Conservation (phyloP, 2,797 vertebrate genomes). For the Clarias laeviceps region DNA sequence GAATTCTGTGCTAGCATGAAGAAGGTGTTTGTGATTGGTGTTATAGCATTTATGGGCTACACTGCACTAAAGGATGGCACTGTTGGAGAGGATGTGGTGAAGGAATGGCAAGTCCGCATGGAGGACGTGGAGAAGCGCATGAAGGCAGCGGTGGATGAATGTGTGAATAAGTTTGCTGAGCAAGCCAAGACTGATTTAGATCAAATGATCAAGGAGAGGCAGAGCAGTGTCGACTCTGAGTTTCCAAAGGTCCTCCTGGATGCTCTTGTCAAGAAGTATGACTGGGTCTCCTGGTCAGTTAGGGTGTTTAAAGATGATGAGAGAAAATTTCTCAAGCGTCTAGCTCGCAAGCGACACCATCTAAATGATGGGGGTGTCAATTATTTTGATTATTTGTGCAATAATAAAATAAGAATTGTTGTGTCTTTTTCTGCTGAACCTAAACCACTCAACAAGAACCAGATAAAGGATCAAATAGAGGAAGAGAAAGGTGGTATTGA, state of each 20-base stretch:
- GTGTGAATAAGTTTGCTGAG: constrained; percentile 71
- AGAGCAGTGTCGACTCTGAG: constrained; percentile 55
- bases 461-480: constrained; percentile 73
- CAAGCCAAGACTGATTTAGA: constrained; percentile 77
- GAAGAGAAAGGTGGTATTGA: constrained; percentile 71
- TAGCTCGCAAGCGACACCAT: constrained; percentile 76
- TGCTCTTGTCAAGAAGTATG: constrained; percentile 72
- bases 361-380: constrained; percentile 68
- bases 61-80: constrained; percentile 72
- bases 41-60: constrained; percentile 77
- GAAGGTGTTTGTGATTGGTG: constrained; percentile 78
- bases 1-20: constrained; percentile 78
- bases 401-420: constrained; percentile 73
- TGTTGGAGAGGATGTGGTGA: constrained; percentile 69
- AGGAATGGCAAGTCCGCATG: constrained; percentile 78
- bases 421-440: constrained; percentile 75
- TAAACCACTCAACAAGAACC: constrained; percentile 69
- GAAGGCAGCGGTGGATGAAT: constrained; percentile 80
- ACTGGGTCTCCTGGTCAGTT: constrained; percentile 82
- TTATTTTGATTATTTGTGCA: constrained; percentile 74
- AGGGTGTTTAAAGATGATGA: constrained; percentile 68
- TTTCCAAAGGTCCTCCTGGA: constrained; percentile 69
- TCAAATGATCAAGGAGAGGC: constrained; percentile 60
- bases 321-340: constrained; percentile 76
- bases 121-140: constrained; percentile 75